phyloP scores from a whole-genome alignment of 2,113 vertebrate genomes.

The Oryzias woworae region DNA sequence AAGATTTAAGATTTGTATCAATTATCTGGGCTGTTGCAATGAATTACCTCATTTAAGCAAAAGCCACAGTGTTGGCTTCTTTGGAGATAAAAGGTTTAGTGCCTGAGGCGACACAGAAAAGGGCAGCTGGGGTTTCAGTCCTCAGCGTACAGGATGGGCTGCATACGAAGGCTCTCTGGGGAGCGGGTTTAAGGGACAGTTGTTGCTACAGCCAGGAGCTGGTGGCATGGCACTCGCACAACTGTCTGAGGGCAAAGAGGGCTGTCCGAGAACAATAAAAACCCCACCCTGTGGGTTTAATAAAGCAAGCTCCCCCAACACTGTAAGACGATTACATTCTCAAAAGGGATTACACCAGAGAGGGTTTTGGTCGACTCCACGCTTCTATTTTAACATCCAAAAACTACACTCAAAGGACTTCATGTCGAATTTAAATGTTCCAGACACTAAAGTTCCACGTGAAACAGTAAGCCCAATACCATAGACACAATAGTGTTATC shows the following conservation, averaged over 20 bases:
- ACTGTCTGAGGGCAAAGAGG: constrained; percentile 39
- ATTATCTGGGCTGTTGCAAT: constrained; percentile 2
- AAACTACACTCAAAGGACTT: no score
- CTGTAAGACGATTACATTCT: constrained; percentile 57
- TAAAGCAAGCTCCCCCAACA: constrained; percentile 24
- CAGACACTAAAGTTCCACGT: no score
- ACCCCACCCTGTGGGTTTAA: constrained; percentile 58
- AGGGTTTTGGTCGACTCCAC: constrained; percentile 41
- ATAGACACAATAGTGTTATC: no score
- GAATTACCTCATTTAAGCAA: constrained; percentile 8
- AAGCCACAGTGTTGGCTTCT: constrained; percentile 3
- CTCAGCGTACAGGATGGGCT: constrained; percentile 35
- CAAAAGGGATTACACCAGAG: constrained; percentile 48
- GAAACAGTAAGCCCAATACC: no score
- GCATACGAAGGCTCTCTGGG: constrained; percentile 42
- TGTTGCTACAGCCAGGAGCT: constrained; percentile 22
- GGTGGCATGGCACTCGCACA: constrained; percentile 44
- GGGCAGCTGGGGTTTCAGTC: constrained; percentile 42
- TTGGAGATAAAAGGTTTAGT: neutral
- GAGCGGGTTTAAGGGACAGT: constrained; percentile 33
- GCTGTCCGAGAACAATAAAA: constrained; percentile 52
- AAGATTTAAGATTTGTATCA: constrained; percentile 5
- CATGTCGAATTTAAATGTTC: no score
- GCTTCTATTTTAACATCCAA: constrained; percentile 22
- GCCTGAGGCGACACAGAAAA: constrained; percentile 23